Conservation (phyloP, 1,140 invertebrate species). For the Trachymyrmex cornetzi region DNA sequence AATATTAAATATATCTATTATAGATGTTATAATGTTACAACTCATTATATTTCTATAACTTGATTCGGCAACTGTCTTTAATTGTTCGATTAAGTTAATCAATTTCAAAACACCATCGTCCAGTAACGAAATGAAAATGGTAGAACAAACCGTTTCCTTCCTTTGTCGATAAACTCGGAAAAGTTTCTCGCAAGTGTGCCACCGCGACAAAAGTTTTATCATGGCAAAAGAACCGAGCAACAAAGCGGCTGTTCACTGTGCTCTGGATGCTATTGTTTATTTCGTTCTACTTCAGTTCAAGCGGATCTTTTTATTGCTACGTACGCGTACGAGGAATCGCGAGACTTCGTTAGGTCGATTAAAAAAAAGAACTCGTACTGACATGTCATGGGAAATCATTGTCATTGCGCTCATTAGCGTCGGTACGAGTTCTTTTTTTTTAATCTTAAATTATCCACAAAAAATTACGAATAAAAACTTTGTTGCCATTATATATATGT, state of each 20-base stretch:
- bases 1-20: background rate
- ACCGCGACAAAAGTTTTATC: slow-evolving; percentile 68
- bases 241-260: slow-evolving; percentile 65
- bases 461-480: background rate
- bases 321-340: background rate
- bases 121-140: slow-evolving; percentile 17
- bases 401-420: background rate
- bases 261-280: slow-evolving; percentile 66
- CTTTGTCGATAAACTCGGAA: slow-evolving; percentile 66
- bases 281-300: slow-evolving; percentile 63
- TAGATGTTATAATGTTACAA: background rate
- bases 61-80: slow-evolving; percentile 15
- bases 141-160: slow-evolving; percentile 67
- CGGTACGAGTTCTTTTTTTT: too few species aligned
- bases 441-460: background rate
- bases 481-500: background rate
- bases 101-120: background rate
- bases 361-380: background rate
- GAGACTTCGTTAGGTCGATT: background rate
- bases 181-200: slow-evolving; percentile 64
- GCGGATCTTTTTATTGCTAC: slow-evolving; percentile 38
- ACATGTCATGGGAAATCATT: slow-evolving; percentile 38
- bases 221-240: slow-evolving; percentile 60
- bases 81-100: slow-evolving; percentile 32
- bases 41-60: background rate